phyloP scores from a whole-genome alignment of 2,797 vertebrate species.

The Macropus fuliginosus region DNA sequence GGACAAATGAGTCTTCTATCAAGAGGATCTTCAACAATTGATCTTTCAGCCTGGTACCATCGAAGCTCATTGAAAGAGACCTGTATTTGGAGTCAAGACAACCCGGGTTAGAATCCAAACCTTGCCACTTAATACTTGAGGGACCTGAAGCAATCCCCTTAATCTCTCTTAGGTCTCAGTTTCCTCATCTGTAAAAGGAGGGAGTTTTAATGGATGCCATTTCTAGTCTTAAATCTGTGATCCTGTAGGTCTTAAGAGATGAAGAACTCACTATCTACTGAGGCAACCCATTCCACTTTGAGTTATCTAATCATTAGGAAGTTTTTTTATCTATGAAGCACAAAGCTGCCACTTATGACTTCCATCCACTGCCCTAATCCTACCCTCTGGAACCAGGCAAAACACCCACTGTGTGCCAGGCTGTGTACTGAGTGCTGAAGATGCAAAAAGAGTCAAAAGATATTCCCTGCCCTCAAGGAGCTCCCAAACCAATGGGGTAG shows the following conservation, averaged over 20 bases:
- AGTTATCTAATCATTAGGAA: not conserved
- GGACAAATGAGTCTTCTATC: not conserved
- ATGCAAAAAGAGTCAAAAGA: not conserved
- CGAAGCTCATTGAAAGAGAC: not conserved
- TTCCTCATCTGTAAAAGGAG: not conserved
- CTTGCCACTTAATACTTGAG: not conserved
- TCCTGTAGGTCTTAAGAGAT: not conserved
- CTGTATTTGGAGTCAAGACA: not conserved
- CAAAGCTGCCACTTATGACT: not conserved
- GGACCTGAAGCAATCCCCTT: not conserved
- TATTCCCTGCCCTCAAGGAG: not conserved
- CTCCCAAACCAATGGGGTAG: not conserved
- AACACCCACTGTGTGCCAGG: not conserved
- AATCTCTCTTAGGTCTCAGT: not conserved
- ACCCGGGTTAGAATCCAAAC: not conserved
- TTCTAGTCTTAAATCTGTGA: not conserved
- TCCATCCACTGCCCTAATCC: not conserved
- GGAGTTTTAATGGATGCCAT: not conserved
- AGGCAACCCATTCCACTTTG: not conserved
- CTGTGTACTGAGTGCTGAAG: not conserved
- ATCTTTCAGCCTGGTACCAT: not conserved
- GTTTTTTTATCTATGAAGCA: not conserved
- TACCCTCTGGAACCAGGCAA: not conserved
- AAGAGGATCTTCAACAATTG: not conserved
- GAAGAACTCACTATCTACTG: not conserved